Base-by-base conservation (phyloP, 1,140 invertebrate species). In the Drosophila punjabiensis region DNA sequence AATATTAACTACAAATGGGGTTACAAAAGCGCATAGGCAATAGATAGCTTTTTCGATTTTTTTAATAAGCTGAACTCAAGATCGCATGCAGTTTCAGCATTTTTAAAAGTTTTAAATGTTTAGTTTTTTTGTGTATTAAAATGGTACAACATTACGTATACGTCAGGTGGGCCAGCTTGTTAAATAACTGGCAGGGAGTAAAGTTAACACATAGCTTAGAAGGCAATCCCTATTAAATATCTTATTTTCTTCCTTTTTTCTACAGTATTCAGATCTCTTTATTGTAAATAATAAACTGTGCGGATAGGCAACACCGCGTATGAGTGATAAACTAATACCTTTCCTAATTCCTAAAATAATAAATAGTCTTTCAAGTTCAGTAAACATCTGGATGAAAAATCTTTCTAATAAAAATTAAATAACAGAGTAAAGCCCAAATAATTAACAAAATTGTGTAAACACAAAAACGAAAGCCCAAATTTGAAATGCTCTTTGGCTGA, bases 371-470 rank as follows among this genome's bases (percentile, higher is more conserved):
- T 7, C 20, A 24, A n/a, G 1, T 39, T 39, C 16, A 16, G 9
- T 39, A 5, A 56, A 18, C 52, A 35, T 7, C 18, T 14, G 4
- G 13, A 11, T 16, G 10, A 20, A 55, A 16, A 24, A 20, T 20
- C 13, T 24, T 35, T 13, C 5, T 20, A 14, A 16, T 5, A 11
- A 2, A 3, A 56, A 56, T 9, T 10, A 2, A 56, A 16, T 24
- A 16, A 16, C 14, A 24, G 5, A 16, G 18, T 8, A 37, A 24
- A 18, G 18, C 16, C 30, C 16, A 58, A 20, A 55, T 35, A 7
- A 9, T 4, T 28, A 37, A 18, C 18, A 56, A 56, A 63, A 39
- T 56, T 14, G 39, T 28, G 11, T 20, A 43, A 56, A 65, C 14
- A 53, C 28, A n/a, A 35, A 24, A 41, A 45, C 11, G 18, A 0